Evolutionary conservation across 2,888 invertebrate species (phyloP).

Genomic region (Chymomyza amoena): DNA sequence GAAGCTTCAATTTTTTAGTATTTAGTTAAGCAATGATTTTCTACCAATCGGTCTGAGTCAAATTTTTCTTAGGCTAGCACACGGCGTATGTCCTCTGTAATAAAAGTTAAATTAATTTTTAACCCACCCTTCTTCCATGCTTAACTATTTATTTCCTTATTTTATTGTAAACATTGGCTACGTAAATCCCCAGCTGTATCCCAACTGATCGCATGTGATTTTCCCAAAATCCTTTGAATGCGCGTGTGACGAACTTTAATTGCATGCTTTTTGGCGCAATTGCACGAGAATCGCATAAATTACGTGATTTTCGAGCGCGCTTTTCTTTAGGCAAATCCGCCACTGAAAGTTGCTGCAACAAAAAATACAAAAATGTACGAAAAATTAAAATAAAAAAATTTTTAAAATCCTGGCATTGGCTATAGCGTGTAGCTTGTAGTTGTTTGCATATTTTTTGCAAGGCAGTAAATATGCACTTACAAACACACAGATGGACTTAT

Average conservation of each 20-base stretch:
- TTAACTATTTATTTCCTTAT: neutral
- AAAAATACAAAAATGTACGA: slow-evolving; percentile 21
- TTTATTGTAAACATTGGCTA: neutral
- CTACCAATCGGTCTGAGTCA: too few relatives aligned
- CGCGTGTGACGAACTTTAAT: slow-evolving; percentile 39
- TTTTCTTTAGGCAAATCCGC: slow-evolving; percentile 58
- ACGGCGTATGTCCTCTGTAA: too few relatives aligned
- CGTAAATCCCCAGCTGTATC: slow-evolving; percentile 24
- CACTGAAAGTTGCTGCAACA: slow-evolving; percentile 31
- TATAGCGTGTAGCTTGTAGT: slow-evolving; percentile 9
- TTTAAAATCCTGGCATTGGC: neutral
- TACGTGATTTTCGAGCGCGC: slow-evolving; percentile 61
- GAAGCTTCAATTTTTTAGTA: too few relatives aligned
- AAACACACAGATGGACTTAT: slow-evolving; percentile 18
- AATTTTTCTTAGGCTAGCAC: too few relatives aligned
- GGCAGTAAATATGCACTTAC: slow-evolving; percentile 39
- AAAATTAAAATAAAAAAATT: neutral
- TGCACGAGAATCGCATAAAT: slow-evolving; percentile 61
- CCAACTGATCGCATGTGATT: slow-evolving; percentile 41
- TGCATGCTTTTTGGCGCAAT: slow-evolving; percentile 41
- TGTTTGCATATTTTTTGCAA: slow-evolving; percentile 21
- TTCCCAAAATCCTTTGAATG: slow-evolving; percentile 2
- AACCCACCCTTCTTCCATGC: too few relatives aligned
- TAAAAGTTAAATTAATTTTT: too few relatives aligned
- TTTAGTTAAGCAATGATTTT: too few relatives aligned